Conservation (phyloP, 2,888 invertebrate genomes). For the Cantharis lateralis region DNA sequence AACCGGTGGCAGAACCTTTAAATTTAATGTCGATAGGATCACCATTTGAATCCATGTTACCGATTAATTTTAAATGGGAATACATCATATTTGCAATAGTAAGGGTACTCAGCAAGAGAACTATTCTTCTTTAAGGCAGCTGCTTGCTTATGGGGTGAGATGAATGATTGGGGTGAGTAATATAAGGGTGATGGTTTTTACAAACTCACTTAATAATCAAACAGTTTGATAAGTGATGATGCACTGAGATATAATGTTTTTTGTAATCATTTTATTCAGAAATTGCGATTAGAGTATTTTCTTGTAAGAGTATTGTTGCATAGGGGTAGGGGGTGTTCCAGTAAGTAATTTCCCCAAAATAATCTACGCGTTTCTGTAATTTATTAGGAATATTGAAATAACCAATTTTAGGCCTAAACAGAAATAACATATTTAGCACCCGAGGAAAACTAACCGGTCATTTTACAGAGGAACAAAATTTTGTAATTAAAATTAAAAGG, state of each 20-base stretch:
- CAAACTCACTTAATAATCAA: constrained; percentile 1
- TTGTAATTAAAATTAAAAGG: too few species aligned
- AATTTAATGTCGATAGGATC: background rate
- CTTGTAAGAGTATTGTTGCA: too few species aligned
- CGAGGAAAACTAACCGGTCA: too few species aligned
- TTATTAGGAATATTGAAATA: too few species aligned
- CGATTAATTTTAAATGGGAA: background rate
- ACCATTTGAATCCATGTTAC: background rate
- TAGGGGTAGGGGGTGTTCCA: too few species aligned
- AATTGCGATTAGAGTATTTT: background rate
- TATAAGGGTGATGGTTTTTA: background rate
- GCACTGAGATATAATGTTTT: background rate
- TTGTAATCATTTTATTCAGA: background rate
- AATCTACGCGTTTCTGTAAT: too few species aligned
- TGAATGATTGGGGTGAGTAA: constrained; percentile 1
- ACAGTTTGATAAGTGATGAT: background rate
- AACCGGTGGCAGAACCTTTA: background rate
- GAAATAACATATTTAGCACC: too few species aligned
- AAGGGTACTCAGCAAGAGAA: background rate
- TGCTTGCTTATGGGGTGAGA: background rate
- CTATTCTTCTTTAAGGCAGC: background rate
- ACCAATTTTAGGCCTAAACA: too few species aligned
- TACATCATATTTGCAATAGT: background rate
- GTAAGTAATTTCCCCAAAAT: too few species aligned
- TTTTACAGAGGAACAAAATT: too few species aligned